These are phyloP conservation scores for Tympanuchus pallidicinctus DNA, from an alignment of 2,113 vertebrate genomes.

Conservation along the genomic window DNA sequence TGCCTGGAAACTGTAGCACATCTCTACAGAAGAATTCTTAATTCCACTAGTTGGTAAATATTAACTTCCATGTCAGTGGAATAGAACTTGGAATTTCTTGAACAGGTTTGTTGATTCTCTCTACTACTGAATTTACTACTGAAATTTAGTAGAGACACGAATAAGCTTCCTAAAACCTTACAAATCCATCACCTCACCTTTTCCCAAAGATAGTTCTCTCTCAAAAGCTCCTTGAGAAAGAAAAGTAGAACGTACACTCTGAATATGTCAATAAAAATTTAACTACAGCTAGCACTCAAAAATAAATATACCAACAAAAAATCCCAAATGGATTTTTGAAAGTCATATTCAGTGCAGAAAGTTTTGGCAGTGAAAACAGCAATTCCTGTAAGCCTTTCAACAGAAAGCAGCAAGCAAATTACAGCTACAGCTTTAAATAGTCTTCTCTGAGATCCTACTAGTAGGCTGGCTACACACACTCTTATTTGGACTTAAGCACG, in stretches of 20 bases:
- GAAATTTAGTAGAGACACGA: not conserved
- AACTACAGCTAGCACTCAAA: not conserved
- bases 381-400: not conserved
- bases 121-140: not conserved
- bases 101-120: not conserved
- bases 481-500: fast-evolving
- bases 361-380: not conserved
- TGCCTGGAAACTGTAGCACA: not conserved
- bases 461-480: no score
- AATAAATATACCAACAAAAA: not conserved
- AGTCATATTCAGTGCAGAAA: not conserved
- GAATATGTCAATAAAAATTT: not conserved
- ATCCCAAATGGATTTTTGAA: not conserved
- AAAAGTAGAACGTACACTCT: fast-evolving
- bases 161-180: not conserved
- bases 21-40: slow-evolving; percentile 5
- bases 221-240: not conserved
- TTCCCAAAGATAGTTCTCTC: not conserved
- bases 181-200: not conserved
- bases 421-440: not conserved
- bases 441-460: not conserved
- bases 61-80: not conserved
- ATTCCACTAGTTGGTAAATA: slow-evolving; percentile 30
- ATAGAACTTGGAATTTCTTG: not conserved
- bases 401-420: not conserved